Conservation (phyloP, 1,140 invertebrate genomes). For the Dendrolimus punctatus region DNA sequence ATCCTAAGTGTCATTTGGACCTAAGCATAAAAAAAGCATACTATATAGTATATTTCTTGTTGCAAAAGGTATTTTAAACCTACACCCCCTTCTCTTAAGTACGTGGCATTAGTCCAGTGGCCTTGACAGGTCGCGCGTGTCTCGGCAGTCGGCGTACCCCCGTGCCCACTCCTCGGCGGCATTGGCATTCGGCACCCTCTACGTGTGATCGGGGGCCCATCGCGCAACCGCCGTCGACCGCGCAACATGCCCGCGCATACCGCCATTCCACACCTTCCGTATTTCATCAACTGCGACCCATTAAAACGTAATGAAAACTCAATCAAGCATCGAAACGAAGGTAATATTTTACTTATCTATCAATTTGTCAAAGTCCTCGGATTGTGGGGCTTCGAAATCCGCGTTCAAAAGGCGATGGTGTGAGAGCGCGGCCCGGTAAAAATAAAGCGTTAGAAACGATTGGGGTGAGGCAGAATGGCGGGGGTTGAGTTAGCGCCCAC, state of each 20-base stretch:
- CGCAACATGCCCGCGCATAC: conserved; percentile 44
- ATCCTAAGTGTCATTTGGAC: too few species aligned
- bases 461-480: conserved; percentile 67
- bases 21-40: too few species aligned
- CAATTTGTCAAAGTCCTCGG: conserved; percentile 3
- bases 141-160: conserved; percentile 11
- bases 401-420: conserved; percentile 36
- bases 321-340: conserved; percentile 26
- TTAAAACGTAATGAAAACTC: conserved; percentile 51
- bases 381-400: conserved; percentile 6
- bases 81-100: background rate
- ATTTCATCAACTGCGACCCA: conserved; percentile 43
- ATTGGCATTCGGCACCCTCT: too few species aligned
- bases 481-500: conserved; percentile 57
- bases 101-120: conserved; percentile 4
- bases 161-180: conserved; percentile 17
- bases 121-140: conserved; percentile 18
- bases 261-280: conserved; percentile 30
- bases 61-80: background rate
- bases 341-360: conserved; percentile 31
- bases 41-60: too few species aligned
- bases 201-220: background rate
- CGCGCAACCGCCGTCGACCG: conserved; percentile 27
- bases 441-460: conserved; percentile 60
- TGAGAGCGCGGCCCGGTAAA: conserved; percentile 59